Base-by-base conservation (phyloP, 2,797 vertebrate species). In the Chrosomus eos region DNA sequence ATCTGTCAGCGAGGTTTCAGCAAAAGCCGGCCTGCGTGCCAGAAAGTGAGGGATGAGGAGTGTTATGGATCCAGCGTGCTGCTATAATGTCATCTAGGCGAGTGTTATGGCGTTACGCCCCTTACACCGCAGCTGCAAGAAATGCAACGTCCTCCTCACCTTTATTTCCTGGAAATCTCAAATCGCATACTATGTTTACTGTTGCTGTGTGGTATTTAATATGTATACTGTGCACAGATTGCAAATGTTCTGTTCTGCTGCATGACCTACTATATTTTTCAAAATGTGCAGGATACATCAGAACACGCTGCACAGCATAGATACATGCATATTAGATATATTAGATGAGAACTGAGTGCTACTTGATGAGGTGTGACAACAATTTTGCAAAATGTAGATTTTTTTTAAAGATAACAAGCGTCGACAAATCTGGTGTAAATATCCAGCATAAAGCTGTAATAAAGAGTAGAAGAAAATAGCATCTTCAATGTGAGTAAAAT, bases 1-100 rank as follows among this genome's bases (percentile, higher is more conserved):
- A 94, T 95, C 93, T 94, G 93, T 94, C 94, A 92, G 89, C 90
- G 90, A 94, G 91, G 84, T 91, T 93, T 91, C 87, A 87, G 90
- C 74, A 84, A 89, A 92, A 91, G 93, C 90, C 85, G 86, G 88
- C 88, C 90, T 45, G 88, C 90, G 86, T 95, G 94, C 93, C 94
- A 95, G 92, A 77, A 81, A 86, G 67, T 38, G 8, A 79, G 18
- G 26, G 68, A 72, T 82, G 75, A 79, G 66, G 91, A 89, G 88
- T 91, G 90, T 87, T 71, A 90, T 92, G 91, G 91, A 94, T 94
- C 89, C 88, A 48, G 40, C 28, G 58, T 9, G 90, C 89, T 91
- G 91, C 94, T 95, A 95, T 95, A 93, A 95, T 95, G 94, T 95
- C 91, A 93, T 95, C 93, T 93, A 93, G 92, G 93, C 93, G 92